A percentile compares a stretch with the other conserved stretches of the same genome.
These are phyloP conservation scores for Syrrhaptes paradoxus DNA, from an alignment of 2,113 vertebrate genomes.

Conservation along the genomic window DNA sequence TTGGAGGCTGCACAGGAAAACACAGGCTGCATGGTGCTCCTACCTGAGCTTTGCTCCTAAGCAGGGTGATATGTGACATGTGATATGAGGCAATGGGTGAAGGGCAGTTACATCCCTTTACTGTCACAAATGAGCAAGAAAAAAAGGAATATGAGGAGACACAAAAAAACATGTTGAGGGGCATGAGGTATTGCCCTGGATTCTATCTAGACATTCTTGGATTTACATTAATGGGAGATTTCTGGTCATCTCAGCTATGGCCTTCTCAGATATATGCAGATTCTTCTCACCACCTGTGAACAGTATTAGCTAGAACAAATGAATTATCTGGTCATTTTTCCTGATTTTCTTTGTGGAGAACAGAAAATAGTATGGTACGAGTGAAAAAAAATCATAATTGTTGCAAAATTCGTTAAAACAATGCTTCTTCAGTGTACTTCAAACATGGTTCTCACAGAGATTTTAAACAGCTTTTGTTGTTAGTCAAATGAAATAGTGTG, in stretches of 20 bases:
- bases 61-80: background rate
- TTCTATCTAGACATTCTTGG: background rate
- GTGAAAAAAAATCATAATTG: background rate
- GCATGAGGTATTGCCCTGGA: background rate
- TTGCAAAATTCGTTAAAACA: constrained; percentile 61
- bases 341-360: background rate
- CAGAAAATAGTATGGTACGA: constrained; percentile 20
- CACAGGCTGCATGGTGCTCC: background rate
- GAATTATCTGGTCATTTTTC: background rate
- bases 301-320: background rate
- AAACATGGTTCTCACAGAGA: constrained; percentile 39
- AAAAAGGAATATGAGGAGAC: background rate
- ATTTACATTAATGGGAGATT: background rate
- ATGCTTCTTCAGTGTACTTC: constrained; percentile 42
- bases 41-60: background rate
- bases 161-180: background rate
- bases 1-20: background rate
- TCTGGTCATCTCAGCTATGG: background rate
- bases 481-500: constrained; percentile 69
- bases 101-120: background rate
- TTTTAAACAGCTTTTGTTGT: constrained; percentile 75
- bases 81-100: background rate
- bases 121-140: background rate
- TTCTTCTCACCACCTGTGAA: background rate
- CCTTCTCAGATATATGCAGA: background rate